Percentiles rank a stretch among this genome's conserved stretches.
Conservation (phyloP, 2,888 invertebrate genomes). For the Tortricodes alternella region DNA sequence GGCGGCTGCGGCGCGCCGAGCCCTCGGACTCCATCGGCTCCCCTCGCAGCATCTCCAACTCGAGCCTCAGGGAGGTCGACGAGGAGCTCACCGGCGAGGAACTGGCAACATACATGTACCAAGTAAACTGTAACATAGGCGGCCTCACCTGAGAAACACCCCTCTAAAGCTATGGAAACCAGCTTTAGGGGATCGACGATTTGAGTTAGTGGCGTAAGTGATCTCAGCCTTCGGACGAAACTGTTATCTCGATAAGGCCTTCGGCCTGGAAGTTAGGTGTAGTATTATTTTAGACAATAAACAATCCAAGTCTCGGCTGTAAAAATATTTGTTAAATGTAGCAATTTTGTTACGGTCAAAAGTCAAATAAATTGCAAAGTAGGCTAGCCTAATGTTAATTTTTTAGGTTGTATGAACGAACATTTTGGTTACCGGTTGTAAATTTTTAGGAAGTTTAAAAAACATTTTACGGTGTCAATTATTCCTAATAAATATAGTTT, state of each 20-base stretch:
- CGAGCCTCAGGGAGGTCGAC: conserved; percentile 88
- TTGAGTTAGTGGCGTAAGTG: neutral
- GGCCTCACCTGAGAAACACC: conserved; percentile 72
- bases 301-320: neutral
- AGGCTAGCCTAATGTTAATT: neutral
- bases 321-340: neutral
- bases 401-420: too few relatives aligned
- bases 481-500: neutral
- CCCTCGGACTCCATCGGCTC: conserved; percentile 73
- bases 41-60: conserved; percentile 86
- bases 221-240: too few relatives aligned
- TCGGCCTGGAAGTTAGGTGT: neutral
- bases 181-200: conserved; percentile 17
- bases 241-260: neutral
- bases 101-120: conserved; percentile 86
- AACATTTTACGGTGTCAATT: conserved; percentile 19
- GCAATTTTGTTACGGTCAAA: neutral
- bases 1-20: conserved; percentile 54
- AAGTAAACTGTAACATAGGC: conserved; percentile 81
- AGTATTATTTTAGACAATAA: conserved; percentile 26
- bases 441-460: neutral
- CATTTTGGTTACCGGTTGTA: neutral
- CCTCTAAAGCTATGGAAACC: conserved; percentile 44
- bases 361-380: neutral
- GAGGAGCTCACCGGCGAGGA: conserved; percentile 87